phyloP scores from a whole-genome alignment of 1,140 invertebrate genomes.

The Cephus cinctus region DNA sequence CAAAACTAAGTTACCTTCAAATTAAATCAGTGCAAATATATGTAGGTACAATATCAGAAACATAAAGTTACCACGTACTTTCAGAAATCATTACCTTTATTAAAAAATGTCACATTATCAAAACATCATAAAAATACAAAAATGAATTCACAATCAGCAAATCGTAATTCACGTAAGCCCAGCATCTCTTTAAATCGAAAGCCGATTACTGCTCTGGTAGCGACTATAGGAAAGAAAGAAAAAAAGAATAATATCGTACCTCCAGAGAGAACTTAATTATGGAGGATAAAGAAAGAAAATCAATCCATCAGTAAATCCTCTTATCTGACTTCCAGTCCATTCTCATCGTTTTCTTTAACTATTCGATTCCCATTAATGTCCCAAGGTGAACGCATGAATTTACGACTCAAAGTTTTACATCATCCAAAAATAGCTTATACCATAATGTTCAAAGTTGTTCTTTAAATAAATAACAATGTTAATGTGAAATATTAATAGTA shows the following conservation, averaged over 20 bases:
- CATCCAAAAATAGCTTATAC: too few species aligned
- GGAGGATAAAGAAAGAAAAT: slow-evolving; percentile 1
- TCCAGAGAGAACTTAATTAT: background rate
- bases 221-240: background rate
- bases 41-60: too few species aligned
- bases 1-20: too few species aligned
- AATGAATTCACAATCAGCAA: too few species aligned
- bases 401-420: background rate
- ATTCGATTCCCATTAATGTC: background rate
- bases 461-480: too few species aligned
- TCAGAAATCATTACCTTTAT: too few species aligned
- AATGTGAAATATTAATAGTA: too few species aligned
- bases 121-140: too few species aligned
- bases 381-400: background rate
- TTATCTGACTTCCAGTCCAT: slow-evolving; percentile 1
- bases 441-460: too few species aligned
- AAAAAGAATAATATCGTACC: background rate
- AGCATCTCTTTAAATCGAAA: background rate
- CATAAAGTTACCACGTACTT: too few species aligned
- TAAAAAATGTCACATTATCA: too few species aligned
- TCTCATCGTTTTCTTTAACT: background rate
- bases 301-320: background rate
- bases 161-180: background rate
- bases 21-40: too few species aligned
- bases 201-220: background rate